These are phyloP conservation scores for Arizona elegans DNA, from an alignment of 2,113 vertebrate species.

Conservation along the genomic window DNA sequence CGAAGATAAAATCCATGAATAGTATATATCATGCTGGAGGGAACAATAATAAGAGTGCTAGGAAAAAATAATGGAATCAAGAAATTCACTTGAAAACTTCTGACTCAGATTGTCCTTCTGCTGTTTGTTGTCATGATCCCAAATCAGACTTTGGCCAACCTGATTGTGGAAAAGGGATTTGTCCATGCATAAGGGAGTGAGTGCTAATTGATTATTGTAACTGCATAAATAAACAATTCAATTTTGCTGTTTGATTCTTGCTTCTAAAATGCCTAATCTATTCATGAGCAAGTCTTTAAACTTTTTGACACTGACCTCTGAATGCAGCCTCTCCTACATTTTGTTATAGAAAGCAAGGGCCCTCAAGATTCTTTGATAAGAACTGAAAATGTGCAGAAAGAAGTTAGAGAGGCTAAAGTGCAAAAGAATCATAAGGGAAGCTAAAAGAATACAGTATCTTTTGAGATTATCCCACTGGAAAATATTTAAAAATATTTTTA, in stretches of 20 bases:
- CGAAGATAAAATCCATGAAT: background rate
- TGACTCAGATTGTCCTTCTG: background rate
- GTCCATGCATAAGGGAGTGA: background rate
- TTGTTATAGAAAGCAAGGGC: background rate
- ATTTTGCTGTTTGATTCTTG: background rate
- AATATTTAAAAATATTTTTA: background rate
- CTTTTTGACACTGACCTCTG: background rate
- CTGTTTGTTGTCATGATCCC: background rate
- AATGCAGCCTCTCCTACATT: background rate
- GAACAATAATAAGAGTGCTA: background rate
- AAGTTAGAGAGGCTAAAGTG: background rate
- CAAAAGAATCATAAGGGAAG: background rate
- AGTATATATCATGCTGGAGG: background rate
- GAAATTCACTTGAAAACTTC: background rate
- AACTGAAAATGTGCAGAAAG: background rate
- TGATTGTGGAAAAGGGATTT: background rate
- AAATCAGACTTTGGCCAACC: background rate
- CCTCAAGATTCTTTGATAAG: background rate
- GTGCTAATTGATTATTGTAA: background rate
- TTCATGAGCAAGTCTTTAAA: background rate
- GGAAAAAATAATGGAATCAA: background rate
- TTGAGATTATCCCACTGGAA: background rate
- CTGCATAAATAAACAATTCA: background rate
- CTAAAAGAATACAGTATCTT: background rate
- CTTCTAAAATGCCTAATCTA: background rate